A percentile compares a stretch with the other conserved stretches of the same genome.
Evolutionary conservation across 2,113 vertebrate genomes (phyloP).

Genomic region (Cynoglossus semilaevis): DNA sequence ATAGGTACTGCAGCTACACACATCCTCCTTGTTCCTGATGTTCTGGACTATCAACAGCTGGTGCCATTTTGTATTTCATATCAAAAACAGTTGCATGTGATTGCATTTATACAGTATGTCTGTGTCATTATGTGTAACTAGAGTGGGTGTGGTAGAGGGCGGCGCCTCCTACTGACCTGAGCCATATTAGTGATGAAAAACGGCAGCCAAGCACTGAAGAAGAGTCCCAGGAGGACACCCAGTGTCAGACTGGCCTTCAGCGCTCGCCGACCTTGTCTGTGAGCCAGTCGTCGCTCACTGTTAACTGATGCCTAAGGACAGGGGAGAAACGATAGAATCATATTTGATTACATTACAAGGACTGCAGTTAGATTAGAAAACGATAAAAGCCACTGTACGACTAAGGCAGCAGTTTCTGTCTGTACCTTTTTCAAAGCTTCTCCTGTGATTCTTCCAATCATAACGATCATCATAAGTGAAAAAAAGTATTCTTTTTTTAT

Average conservation of each 20-base stretch:
- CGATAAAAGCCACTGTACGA: no score
- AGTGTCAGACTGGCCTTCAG: slow-evolving; percentile 95
- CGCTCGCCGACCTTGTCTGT: slow-evolving; percentile 88
- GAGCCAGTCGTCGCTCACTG: slow-evolving; percentile 83
- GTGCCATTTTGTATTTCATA: no score
- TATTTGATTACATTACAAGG: background rate
- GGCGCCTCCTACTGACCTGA: slow-evolving; percentile 80
- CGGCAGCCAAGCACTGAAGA: slow-evolving; percentile 94
- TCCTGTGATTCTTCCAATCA: no score
- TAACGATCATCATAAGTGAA: no score
- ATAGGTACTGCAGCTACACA: no score
- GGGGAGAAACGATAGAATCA: background rate
- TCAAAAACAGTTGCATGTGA: no score
- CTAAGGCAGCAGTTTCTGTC: no score
- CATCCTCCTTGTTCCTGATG: no score
- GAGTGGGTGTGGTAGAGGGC: background rate
- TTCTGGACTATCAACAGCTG: no score
- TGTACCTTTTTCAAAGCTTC: no score
- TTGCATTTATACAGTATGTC: no score
- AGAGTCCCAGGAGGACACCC: slow-evolving; percentile 91
- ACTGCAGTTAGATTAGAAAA: background rate
- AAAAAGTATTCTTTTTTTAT: no score
- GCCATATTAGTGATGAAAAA: slow-evolving; percentile 93
- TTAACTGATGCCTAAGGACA: slow-evolving; percentile 62
- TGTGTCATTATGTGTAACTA: background rate